Percentiles rank a stretch among this genome's conserved stretches.
Conservation (phyloP, 1,140 invertebrate genomes). For the Drosophila subpulchrella region DNA sequence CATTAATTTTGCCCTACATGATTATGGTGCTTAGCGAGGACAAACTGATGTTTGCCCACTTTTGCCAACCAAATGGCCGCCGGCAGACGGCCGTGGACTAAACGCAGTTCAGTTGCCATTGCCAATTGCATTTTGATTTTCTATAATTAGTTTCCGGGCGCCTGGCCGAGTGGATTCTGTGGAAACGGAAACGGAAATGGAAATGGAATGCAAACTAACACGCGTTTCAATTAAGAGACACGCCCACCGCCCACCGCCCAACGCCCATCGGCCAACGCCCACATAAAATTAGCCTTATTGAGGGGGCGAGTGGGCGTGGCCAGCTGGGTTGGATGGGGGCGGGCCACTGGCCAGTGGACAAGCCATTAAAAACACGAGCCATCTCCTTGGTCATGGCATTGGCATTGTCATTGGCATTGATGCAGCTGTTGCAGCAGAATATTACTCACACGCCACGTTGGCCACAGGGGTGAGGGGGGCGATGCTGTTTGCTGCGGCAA, state of each 20-base stretch:
- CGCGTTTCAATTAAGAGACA: slow-evolving; percentile 58
- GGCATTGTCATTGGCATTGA: slow-evolving; percentile 59
- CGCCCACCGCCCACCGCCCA: slow-evolving; percentile 26
- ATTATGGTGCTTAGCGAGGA: slow-evolving; percentile 22
- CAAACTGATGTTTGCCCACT: slow-evolving; percentile 5
- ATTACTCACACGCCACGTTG: slow-evolving; percentile 59
- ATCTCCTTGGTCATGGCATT: slow-evolving; percentile 26
- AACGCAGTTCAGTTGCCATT: slow-evolving; percentile 10
- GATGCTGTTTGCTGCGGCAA: neutral
- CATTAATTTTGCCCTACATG: slow-evolving; percentile 14
- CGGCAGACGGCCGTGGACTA: slow-evolving; percentile 9
- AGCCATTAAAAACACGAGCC: slow-evolving; percentile 51
- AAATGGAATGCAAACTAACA: slow-evolving; percentile 40
- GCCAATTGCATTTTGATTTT: slow-evolving; percentile 59
- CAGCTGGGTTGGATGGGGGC: too few relatives aligned
- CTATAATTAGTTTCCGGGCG: slow-evolving; percentile 37
- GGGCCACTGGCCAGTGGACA: slow-evolving; percentile 40
- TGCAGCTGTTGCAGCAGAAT: slow-evolving; percentile 55
- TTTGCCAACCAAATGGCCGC: slow-evolving; percentile 10
- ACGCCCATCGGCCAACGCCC: slow-evolving; percentile 15
- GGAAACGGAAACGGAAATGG: neutral
- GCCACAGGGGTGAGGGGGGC: neutral
- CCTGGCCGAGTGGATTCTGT: slow-evolving; percentile 23
- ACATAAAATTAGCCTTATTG: slow-evolving; percentile 63
- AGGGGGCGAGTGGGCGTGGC: slow-evolving; percentile 15